Evolutionary conservation across 2,888 invertebrate genomes (phyloP), one percentile per base, ranked within the genome.

Genomic region (Andrena haemorrhoa): DNA sequence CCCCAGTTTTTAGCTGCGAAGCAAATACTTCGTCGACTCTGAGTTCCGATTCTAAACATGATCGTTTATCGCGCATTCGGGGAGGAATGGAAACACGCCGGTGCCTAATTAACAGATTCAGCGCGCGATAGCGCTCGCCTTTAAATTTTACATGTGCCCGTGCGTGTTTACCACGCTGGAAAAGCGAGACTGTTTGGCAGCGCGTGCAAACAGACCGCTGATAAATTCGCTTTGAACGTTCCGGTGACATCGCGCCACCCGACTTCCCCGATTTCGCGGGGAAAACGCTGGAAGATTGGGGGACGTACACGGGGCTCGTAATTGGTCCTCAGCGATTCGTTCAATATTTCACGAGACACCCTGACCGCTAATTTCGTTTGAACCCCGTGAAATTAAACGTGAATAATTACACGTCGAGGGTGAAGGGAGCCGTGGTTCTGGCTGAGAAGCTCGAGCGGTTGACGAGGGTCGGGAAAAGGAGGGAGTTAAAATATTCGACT

Each of bases 81-180:
- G 51, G 53, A 53, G 33, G 20, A 31, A n/a, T 29, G 10, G n/a
- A 66, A 31, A 12, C 63, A 41, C 12, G 63, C 8, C 23, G 2
- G 16, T 8, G 35, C 23, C 49, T 53, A 79, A 79, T 79, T 75
- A 79, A 64, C 56, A 63, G 20, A 12, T 33, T 10, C 58, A 6
- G 10, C 53, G 31, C 10, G 29, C 35, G 75, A 49, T 33, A 33
- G n/a, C 41, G 47, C 33, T 68, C n/a, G 33, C 47, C 68, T 69
- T 66, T 63, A 41, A 75, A 78, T 69, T 78, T 53, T 69, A 53
- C 63, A 26, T 33, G 33, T 47, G 26, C 16, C 26, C 47, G 66
- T 1, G 35, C 29, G 31, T 31, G 66, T 61, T 71, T 41, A 3
- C 65, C 5, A 41, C 5, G 7, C 56, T 56, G 71, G 26, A 58